Conservation (phyloP, 2,888 invertebrate species). For the Lochmaea capreae region DNA sequence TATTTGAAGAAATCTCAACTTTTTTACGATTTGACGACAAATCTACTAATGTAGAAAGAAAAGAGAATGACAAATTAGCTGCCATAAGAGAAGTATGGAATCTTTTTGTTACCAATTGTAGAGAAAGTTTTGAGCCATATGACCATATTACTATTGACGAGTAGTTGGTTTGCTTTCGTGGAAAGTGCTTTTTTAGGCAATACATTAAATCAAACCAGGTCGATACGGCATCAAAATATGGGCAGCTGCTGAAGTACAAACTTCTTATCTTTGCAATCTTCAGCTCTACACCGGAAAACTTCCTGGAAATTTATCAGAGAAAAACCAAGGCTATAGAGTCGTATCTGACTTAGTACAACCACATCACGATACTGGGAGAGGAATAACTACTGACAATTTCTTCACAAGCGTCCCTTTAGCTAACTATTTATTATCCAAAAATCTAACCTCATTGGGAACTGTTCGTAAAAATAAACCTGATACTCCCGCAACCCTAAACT, state of each 20-base stretch:
- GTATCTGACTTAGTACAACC: too few species aligned
- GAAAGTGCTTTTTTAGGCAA: slow-evolving; percentile 44
- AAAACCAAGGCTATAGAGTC: too few species aligned
- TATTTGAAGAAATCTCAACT: too few species aligned
- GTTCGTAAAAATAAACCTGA: slow-evolving; percentile 34
- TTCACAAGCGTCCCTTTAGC: slow-evolving; percentile 35
- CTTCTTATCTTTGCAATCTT: too few species aligned
- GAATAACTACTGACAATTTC: slow-evolving; percentile 35
- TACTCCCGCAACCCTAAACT: slow-evolving; percentile 23
- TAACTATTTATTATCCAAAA: slow-evolving; percentile 34
- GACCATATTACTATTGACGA: slow-evolving; percentile 45
- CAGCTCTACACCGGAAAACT: too few species aligned
- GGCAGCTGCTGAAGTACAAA: too few species aligned
- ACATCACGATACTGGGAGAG: too few species aligned
- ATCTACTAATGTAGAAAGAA: too few species aligned
- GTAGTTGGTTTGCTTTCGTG: slow-evolving; percentile 41
- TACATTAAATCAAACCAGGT: slow-evolving; percentile 45
- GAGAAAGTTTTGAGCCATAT: slow-evolving; percentile 38
- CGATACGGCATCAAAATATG: too few species aligned
- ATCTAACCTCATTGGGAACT: slow-evolving; percentile 36
- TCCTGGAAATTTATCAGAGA: too few species aligned
- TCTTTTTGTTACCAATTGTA: too few species aligned
- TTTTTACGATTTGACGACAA: too few species aligned
- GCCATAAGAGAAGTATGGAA: slow-evolving; percentile 33
- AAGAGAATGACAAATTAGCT: slow-evolving; percentile 38